Percentiles rank a stretch among this genome's conserved stretches.
Conservation (phyloP, 2,113 vertebrate species). For the Paedocypris sp. region DNA sequence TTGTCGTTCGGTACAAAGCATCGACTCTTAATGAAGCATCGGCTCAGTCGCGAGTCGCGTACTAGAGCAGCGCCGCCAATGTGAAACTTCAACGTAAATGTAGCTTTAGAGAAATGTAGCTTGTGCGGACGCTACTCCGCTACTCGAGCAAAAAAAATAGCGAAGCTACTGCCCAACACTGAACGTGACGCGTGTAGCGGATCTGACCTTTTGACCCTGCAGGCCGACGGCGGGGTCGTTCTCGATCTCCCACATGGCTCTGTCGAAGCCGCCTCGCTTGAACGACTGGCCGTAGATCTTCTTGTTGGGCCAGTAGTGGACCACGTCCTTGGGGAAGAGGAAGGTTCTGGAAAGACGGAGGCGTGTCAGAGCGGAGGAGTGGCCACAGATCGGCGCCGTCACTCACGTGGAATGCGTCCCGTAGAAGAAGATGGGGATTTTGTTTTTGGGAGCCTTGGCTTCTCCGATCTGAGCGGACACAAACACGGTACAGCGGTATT, state of each 20-base stretch:
- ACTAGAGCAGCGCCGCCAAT: too few species aligned
- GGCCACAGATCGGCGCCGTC: too few species aligned
- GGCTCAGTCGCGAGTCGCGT: too few species aligned
- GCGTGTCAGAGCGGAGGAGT: slow-evolving; percentile 20
- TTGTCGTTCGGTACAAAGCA: too few species aligned
- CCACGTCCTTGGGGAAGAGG: slow-evolving; percentile 75
- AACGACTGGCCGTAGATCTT: slow-evolving; percentile 77
- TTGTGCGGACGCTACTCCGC: too few species aligned
- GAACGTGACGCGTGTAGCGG: too few species aligned
- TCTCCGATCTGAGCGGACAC: slow-evolving; percentile 71
- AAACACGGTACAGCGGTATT: not conserved
- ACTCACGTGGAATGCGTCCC: slow-evolving; percentile 97
- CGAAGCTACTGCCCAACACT: not conserved
- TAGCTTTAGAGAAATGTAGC: too few species aligned
- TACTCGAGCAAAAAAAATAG: too few species aligned
- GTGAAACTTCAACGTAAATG: too few species aligned
- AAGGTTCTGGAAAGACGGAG: slow-evolving; percentile 59
- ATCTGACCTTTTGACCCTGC: slow-evolving; percentile 69
- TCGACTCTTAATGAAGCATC: too few species aligned
- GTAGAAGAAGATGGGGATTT: slow-evolving; percentile 90
- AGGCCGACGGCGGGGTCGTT: slow-evolving; percentile 85
- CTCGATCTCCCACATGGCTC: slow-evolving; percentile 95
- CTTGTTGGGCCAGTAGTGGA: slow-evolving; percentile 83
- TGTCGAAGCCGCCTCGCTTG: slow-evolving; percentile 81
- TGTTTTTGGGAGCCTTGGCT: slow-evolving; percentile 72